Evolutionary conservation across 2,113 vertebrate genomes (phyloP).

Genomic region (Antigone vipio): DNA sequence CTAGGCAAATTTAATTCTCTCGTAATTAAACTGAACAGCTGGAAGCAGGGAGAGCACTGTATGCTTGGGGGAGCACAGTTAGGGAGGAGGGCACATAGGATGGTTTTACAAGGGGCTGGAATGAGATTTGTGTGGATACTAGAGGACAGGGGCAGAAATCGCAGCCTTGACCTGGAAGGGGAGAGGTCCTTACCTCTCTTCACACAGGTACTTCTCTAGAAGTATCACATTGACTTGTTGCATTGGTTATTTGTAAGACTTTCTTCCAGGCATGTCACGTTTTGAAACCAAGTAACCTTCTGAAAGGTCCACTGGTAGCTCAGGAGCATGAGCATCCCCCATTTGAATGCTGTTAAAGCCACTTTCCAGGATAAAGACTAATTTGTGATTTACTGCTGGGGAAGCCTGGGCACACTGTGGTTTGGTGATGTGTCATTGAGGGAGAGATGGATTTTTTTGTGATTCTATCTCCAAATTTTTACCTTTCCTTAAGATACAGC

Average conservation of each 20-base stretch:
- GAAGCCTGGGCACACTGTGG: background rate
- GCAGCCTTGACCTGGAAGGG: background rate
- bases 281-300: background rate
- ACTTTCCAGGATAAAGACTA: background rate
- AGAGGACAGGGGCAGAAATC: background rate
- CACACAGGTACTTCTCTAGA: background rate
- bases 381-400: background rate
- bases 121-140: background rate
- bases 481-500: background rate
- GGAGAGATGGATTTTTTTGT: background rate
- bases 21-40: background rate
- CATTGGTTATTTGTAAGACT: background rate
- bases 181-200: background rate
- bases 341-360: background rate
- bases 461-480: background rate
- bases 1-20: background rate
- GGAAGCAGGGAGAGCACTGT: background rate
- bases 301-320: rapidly evolving
- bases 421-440: background rate
- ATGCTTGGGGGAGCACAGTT: no score
- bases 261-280: background rate
- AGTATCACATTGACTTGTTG: background rate
- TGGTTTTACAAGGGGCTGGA: background rate
- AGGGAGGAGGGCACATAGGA: background rate
- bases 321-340: rapidly evolving